These are phyloP conservation scores for Drosophila cognata DNA, from an alignment of 2,888 invertebrate species.

Conservation along the genomic window DNA sequence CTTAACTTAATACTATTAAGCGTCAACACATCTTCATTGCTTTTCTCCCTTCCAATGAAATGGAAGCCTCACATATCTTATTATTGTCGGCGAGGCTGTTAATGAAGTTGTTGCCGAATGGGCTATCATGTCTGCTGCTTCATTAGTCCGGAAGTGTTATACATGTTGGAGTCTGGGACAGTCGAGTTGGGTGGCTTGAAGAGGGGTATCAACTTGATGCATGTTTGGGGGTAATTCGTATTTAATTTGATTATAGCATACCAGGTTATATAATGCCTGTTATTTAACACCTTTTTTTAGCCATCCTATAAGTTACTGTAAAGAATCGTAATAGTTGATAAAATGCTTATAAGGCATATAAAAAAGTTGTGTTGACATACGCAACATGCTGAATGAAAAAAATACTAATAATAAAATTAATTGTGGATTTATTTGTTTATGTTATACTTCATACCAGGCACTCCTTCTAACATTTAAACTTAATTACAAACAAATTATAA, in stretches of 20 bases:
- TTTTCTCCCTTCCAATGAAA: slow-evolving; percentile 18
- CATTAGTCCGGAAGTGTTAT: slow-evolving; percentile 79
- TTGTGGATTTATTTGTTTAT: neutral
- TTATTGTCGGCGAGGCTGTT: slow-evolving; percentile 52
- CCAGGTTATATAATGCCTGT: slow-evolving; percentile 47
- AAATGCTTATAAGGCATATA: neutral
- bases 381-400: neutral
- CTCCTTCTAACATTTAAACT: neutral
- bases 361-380: neutral
- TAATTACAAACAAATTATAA: neutral
- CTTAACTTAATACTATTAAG: slow-evolving; percentile 15
- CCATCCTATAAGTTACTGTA: neutral
- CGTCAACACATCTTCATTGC: slow-evolving; percentile 54
- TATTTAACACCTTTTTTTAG: slow-evolving; percentile 44
- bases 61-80: slow-evolving; percentile 60
- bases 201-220: slow-evolving; percentile 23
- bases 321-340: neutral
- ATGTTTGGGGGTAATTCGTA: slow-evolving; percentile 56
- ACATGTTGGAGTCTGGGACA: slow-evolving; percentile 51
- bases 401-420: neutral
- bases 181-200: slow-evolving; percentile 3
- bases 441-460: neutral
- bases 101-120: slow-evolving; percentile 73
- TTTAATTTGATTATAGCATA: slow-evolving; percentile 67
- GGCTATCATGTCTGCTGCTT: slow-evolving; percentile 47